Conservation (phyloP, 2,888 invertebrate genomes). For the Phorcus lineatus region DNA sequence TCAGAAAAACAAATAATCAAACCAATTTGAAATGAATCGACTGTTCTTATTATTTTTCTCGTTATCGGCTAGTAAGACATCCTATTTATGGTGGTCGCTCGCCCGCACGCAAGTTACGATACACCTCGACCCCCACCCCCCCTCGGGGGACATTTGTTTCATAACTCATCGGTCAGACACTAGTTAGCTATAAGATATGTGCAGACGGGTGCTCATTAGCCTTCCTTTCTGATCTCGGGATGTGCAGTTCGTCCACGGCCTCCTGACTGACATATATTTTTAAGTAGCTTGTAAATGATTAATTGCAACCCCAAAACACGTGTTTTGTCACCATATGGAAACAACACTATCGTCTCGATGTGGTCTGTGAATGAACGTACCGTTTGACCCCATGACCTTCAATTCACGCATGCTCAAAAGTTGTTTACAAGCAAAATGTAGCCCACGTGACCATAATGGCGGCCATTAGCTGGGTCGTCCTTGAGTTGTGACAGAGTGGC, state of each 20-base stretch:
- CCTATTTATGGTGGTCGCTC: too few species aligned
- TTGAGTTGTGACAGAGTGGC: slow-evolving; percentile 24
- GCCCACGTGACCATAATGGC: slow-evolving; percentile 35
- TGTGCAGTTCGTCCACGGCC: too few species aligned
- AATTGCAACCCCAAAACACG: background rate
- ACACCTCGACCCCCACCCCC: background rate
- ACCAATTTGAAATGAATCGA: too few species aligned
- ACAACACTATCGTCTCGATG: background rate
- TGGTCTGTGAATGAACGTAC: slow-evolving; percentile 1
- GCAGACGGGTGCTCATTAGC: background rate
- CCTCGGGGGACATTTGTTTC: background rate
- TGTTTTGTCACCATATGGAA: background rate
- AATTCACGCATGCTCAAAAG: slow-evolving; percentile 49
- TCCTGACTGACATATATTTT: too few species aligned
- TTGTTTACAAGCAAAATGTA: slow-evolving; percentile 52
- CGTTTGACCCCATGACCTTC: slow-evolving; percentile 27
- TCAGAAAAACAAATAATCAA: too few species aligned
- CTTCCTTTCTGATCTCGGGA: too few species aligned
- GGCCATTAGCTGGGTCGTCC: slow-evolving; percentile 26
- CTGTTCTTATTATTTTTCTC: too few species aligned
- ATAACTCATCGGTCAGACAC: background rate
- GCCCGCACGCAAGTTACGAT: background rate
- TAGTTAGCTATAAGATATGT: background rate
- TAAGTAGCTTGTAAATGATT: too few species aligned
- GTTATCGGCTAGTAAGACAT: too few species aligned